A percentile compares a stretch with the other conserved stretches of the same genome.
These are phyloP conservation scores for Catalaphyllia jardinei DNA, from an alignment of 64 coral and sea anemone genomes.

Conservation along the genomic window DNA sequence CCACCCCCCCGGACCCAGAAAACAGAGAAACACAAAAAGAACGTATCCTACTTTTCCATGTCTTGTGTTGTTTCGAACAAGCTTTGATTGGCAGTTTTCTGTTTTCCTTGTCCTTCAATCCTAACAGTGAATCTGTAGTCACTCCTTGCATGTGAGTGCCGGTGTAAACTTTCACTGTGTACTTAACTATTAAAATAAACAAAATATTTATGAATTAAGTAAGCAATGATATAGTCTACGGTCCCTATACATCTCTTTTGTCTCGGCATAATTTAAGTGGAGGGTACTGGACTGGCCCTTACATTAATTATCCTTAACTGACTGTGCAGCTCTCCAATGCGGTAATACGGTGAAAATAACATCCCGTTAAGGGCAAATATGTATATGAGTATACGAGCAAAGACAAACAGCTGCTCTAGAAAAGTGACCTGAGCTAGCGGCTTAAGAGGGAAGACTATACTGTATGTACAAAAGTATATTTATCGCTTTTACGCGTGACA, in stretches of 20 bases:
- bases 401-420: too few species aligned
- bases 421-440: too few species aligned
- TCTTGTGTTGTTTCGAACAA: neutral
- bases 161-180: conserved; percentile 1
- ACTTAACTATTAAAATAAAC: neutral
- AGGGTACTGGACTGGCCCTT: too few species aligned
- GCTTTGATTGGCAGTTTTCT: neutral
- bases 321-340: too few species aligned
- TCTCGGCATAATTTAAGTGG: too few species aligned
- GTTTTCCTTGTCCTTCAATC: neutral
- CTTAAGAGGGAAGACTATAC: too few species aligned
- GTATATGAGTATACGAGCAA: too few species aligned
- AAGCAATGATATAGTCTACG: neutral
- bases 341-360: too few species aligned
- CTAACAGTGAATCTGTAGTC: neutral
- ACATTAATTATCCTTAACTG: too few species aligned
- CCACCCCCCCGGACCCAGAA: too few species aligned
- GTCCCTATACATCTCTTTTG: neutral
- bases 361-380: too few species aligned
- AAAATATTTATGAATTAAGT: neutral
- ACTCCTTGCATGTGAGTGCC: neutral
- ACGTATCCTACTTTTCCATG: neutral
- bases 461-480: too few species aligned
- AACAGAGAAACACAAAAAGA: neutral
- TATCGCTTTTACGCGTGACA: conserved; percentile 29